phyloP scores from a whole-genome alignment of 2,797 vertebrate genomes.

The Lagocephalus sceleratus region DNA sequence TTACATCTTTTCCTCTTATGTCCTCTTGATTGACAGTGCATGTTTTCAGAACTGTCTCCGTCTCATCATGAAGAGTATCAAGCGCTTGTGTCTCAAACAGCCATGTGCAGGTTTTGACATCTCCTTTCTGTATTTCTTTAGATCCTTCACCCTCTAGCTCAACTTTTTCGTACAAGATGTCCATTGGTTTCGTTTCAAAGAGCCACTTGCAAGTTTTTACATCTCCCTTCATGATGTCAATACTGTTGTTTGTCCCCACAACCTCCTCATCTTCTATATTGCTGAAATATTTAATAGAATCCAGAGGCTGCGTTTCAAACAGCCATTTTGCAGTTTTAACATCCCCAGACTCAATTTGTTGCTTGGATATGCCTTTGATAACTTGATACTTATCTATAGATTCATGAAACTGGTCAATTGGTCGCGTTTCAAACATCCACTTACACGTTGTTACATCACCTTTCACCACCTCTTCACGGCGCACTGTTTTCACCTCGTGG shows the following conservation, averaged over 20 bases:
- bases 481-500: slow-evolving; percentile 88
- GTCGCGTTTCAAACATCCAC: slow-evolving; percentile 95
- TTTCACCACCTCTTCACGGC: slow-evolving; percentile 87
- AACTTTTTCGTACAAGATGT: slow-evolving; percentile 82
- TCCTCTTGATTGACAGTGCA: slow-evolving; percentile 83
- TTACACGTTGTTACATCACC: slow-evolving; percentile 88
- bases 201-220: slow-evolving; percentile 92
- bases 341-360: slow-evolving; percentile 88
- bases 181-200: slow-evolving; percentile 93
- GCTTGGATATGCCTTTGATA: slow-evolving; percentile 90
- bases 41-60: slow-evolving; percentile 73
- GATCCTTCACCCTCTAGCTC: slow-evolving; percentile 58
- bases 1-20: slow-evolving; percentile 86
- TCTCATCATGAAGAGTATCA: slow-evolving; percentile 80
- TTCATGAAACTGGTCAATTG: slow-evolving; percentile 90
- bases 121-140: slow-evolving; percentile 81
- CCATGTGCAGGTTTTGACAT: slow-evolving; percentile 89
- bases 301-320: slow-evolving; percentile 93
- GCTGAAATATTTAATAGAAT: slow-evolving; percentile 88
- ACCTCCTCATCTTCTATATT: slow-evolving; percentile 82
- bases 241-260: slow-evolving; percentile 42
- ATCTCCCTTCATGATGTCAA: slow-evolving; percentile 83
- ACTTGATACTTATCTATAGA: slow-evolving; percentile 84
- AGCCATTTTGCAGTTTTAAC: slow-evolving; percentile 94
- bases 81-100: slow-evolving; percentile 91